Evolutionary conservation across 1,140 invertebrate genomes (phyloP).

Genomic region (Sogatella furcifera): DNA sequence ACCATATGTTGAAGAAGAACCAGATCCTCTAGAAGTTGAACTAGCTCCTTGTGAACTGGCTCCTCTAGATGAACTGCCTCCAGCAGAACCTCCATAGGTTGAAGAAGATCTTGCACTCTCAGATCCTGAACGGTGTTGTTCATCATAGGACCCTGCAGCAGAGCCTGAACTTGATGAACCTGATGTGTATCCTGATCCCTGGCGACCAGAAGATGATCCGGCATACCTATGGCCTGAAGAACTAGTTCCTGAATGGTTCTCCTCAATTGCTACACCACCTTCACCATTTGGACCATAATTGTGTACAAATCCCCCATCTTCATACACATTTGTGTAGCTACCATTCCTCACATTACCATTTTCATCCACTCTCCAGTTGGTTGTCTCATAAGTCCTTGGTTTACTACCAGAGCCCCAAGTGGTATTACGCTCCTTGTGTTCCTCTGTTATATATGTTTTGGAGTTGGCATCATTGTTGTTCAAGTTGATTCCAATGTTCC

Average conservation of each 20-base stretch:
- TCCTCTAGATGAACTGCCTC: not conserved
- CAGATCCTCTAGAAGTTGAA: too few relatives aligned
- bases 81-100: not conserved
- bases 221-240: not conserved
- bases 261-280: too few relatives aligned
- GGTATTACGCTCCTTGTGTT: slow-evolving; percentile 15
- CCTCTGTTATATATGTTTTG: not conserved
- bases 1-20: too few relatives aligned
- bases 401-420: slow-evolving; percentile 20
- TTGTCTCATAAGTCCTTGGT: slow-evolving; percentile 15
- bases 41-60: too few relatives aligned
- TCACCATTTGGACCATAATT: too few relatives aligned
- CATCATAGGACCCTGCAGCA: not conserved
- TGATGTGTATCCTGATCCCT: not conserved
- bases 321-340: slow-evolving; percentile 11
- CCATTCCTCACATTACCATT: slow-evolving; percentile 23
- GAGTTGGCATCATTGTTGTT: not conserved
- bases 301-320: not conserved
- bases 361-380: slow-evolving; percentile 23
- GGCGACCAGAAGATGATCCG: not conserved
- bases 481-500: not conserved
- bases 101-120: not conserved
- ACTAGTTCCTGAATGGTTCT: not conserved
- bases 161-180: too few relatives aligned
- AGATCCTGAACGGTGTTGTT: not conserved